phyloP scores from a whole-genome alignment of 2,797 vertebrate species.

The Pogonophryne albipinna region DNA sequence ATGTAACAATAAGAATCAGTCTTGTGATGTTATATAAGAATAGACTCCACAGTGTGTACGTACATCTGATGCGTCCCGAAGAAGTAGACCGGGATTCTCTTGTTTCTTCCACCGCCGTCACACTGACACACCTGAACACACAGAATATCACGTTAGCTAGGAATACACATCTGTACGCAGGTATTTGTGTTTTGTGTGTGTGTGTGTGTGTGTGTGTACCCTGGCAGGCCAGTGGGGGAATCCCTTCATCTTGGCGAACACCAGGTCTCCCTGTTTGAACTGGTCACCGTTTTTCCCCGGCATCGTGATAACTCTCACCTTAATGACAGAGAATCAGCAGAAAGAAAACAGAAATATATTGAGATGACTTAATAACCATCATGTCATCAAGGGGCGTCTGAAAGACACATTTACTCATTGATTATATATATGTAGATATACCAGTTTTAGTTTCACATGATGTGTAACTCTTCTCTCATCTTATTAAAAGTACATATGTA shows the following conservation, averaged over 20 bases:
- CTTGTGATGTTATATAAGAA: too few species aligned
- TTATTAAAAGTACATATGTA: too few species aligned
- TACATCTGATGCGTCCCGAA: slow-evolving; percentile 81
- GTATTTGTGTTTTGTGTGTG: not conserved
- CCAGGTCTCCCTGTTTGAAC: slow-evolving; percentile 71
- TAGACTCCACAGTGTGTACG: slow-evolving; percentile 13
- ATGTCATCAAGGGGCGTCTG: too few species aligned
- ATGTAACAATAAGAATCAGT: too few species aligned
- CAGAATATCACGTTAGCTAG: not conserved
- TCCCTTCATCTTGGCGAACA: slow-evolving; percentile 81
- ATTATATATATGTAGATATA: too few species aligned
- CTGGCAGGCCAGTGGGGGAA: slow-evolving; percentile 77
- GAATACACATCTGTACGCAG: too few species aligned
- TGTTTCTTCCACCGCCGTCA: slow-evolving; percentile 47
- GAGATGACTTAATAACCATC: too few species aligned
- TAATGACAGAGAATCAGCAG: too few species aligned
- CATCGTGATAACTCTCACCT: slow-evolving; percentile 58
- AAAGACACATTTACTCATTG: too few species aligned
- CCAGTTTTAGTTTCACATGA: too few species aligned
- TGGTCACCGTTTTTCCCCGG: slow-evolving; percentile 42
- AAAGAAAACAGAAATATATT: not conserved
- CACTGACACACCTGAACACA: slow-evolving; percentile 69
- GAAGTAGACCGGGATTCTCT: slow-evolving; percentile 73
- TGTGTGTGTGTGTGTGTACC: slow-evolving; percentile 39
- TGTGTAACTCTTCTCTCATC: too few species aligned